phyloP scores from a whole-genome alignment of 2,888 invertebrate species.

The Julus scandinavius region DNA sequence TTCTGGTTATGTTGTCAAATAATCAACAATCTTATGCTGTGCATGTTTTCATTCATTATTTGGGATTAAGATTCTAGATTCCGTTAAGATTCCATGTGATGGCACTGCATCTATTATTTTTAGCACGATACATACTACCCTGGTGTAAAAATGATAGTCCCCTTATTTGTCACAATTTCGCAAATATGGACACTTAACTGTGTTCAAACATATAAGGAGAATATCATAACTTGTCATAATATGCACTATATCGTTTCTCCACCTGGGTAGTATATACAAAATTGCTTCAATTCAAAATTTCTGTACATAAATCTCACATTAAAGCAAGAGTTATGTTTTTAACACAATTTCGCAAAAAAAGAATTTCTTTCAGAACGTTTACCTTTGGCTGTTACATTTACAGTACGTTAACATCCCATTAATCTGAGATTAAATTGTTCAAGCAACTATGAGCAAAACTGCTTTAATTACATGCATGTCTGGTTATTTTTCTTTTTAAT shows the following conservation, averaged over 20 bases:
- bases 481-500: not conserved
- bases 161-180: too few relatives aligned
- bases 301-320: not conserved
- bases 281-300: too few relatives aligned
- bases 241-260: too few relatives aligned
- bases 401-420: not conserved
- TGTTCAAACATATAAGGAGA: too few relatives aligned
- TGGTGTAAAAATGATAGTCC: too few relatives aligned
- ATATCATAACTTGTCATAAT: too few relatives aligned
- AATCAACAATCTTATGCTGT: not conserved
- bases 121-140: too few relatives aligned
- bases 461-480: not conserved
- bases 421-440: constrained; percentile 20
- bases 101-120: too few relatives aligned
- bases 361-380: not conserved
- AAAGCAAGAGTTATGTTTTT: too few relatives aligned
- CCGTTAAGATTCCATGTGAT: too few relatives aligned
- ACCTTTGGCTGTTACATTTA: not conserved
- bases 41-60: not conserved
- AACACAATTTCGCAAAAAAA: not conserved
- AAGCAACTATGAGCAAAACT: not conserved
- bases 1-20: not conserved
- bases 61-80: not conserved
- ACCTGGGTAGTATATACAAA: too few relatives aligned
- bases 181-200: too few relatives aligned